Evolutionary conservation across 2,888 invertebrate species (phyloP).

Genomic region (Microplitis deprimator): DNA sequence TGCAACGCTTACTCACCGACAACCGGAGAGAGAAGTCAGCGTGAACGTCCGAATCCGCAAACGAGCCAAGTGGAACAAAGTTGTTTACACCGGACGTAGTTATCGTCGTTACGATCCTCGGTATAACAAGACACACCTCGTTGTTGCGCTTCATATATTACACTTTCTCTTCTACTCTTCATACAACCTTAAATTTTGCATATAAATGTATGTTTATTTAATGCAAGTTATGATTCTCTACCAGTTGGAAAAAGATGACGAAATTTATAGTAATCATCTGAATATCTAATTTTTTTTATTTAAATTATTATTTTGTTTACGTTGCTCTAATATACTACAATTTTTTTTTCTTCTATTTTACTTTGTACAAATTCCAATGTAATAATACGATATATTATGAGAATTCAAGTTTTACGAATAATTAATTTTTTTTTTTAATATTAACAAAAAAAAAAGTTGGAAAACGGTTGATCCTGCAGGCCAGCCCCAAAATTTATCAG

Average conservation of each 20-base stretch:
- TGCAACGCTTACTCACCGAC: background rate
- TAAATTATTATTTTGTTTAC: background rate
- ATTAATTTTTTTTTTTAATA: background rate
- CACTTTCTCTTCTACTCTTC: constrained; percentile 8
- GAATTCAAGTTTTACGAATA: background rate
- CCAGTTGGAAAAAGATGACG: constrained; percentile 5
- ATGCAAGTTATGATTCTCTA: constrained; percentile 18
- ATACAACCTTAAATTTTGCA: constrained; percentile 24
- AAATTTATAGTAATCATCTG: constrained; percentile 12
- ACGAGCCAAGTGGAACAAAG: constrained; percentile 28
- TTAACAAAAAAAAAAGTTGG: background rate
- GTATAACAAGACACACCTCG: constrained; percentile 25
- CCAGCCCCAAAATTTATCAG: no score
- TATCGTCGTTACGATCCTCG: constrained; percentile 28
- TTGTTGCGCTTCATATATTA: constrained; percentile 21
- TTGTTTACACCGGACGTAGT: constrained; percentile 36
- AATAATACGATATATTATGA: no score
- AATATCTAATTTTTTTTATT: constrained; percentile 10
- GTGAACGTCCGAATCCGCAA: constrained; percentile 27
- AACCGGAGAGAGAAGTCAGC: constrained; percentile 18
- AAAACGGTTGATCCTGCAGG: no score
- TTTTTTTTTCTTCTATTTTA: background rate
- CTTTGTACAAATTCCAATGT: no score
- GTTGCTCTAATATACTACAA: background rate
- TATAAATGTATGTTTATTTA: constrained; percentile 31